phyloP scores from a whole-genome alignment of 2,888 invertebrate genomes.

The Octonoba sinensis region DNA sequence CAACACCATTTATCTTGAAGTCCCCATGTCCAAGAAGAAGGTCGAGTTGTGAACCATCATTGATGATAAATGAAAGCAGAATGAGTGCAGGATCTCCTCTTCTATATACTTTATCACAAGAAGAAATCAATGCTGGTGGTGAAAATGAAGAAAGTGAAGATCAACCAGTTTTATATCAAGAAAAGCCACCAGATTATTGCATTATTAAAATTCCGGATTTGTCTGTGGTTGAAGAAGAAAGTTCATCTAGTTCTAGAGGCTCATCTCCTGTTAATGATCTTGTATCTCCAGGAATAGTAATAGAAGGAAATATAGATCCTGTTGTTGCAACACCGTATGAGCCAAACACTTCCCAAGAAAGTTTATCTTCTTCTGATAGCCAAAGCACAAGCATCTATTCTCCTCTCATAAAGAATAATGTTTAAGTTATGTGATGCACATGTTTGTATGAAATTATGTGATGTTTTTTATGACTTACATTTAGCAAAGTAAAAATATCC shows the following conservation, averaged over 20 bases:
- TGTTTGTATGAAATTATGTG: too few relatives aligned
- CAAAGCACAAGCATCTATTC: constrained; percentile 62
- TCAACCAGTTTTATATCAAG: constrained; percentile 32
- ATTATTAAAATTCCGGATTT: constrained; percentile 49
- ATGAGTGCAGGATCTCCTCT: constrained; percentile 9
- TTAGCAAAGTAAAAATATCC: too few relatives aligned
- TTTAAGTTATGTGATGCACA: background rate
- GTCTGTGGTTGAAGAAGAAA: constrained; percentile 53
- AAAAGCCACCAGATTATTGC: constrained; percentile 40
- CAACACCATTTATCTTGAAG: constrained; percentile 34
- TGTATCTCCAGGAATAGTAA: background rate
- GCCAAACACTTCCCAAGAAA: constrained; percentile 59
- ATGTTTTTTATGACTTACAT: too few relatives aligned
- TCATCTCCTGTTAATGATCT: constrained; percentile 42
- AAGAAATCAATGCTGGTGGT: constrained; percentile 10
- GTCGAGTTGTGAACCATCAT: constrained; percentile 32
- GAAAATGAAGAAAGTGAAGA: background rate
- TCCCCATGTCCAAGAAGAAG: constrained; percentile 26
- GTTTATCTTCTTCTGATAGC: constrained; percentile 59
- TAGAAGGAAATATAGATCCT: background rate
- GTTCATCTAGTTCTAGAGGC: constrained; percentile 25
- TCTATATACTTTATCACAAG: background rate
- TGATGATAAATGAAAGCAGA: constrained; percentile 11
- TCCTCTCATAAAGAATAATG: constrained; percentile 27
- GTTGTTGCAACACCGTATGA: constrained; percentile 7